These are phyloP conservation scores for Saxidomus purpurata DNA, from an alignment of 1,140 invertebrate species.

Conservation along the genomic window DNA sequence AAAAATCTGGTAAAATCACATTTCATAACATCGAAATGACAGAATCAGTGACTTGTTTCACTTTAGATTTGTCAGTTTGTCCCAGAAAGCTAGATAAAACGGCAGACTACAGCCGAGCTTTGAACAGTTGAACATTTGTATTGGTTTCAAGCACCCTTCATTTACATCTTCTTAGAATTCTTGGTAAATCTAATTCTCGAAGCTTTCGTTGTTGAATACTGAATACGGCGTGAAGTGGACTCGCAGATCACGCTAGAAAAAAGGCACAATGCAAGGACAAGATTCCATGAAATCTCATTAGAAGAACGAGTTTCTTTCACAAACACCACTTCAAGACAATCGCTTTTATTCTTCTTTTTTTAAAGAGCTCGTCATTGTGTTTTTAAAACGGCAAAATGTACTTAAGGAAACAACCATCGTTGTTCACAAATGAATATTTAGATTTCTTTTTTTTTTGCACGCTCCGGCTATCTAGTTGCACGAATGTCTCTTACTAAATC, in stretches of 20 bases:
- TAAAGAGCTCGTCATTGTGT: too few relatives aligned
- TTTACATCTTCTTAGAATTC: conserved; percentile 41
- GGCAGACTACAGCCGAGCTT: not conserved
- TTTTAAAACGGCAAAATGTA: too few relatives aligned
- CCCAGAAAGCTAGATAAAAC: not conserved
- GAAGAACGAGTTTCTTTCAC: not conserved
- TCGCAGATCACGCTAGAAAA: not conserved
- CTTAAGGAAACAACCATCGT: too few relatives aligned
- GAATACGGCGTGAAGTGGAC: not conserved
- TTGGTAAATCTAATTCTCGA: conserved; percentile 34
- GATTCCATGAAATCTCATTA: conserved; percentile 10
- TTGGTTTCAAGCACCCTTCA: conserved; percentile 34
- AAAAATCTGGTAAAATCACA: conserved; percentile 63
- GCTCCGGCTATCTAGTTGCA: too few relatives aligned
- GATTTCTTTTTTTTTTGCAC: too few relatives aligned
- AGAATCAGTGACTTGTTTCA: conserved; percentile 34
- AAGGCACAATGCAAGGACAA: not conserved
- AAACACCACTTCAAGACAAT: not conserved
- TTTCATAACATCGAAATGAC: conserved; percentile 61
- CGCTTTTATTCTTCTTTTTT: too few relatives aligned
- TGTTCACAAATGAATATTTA: too few relatives aligned
- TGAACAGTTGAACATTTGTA: conserved; percentile 3
- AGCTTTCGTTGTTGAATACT: conserved; percentile 21
- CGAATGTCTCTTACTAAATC: too few relatives aligned
- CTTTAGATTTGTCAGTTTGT: conserved; percentile 52